Conservation (phyloP, 1,140 invertebrate genomes). For the Thaumatotibia leucotreta region DNA sequence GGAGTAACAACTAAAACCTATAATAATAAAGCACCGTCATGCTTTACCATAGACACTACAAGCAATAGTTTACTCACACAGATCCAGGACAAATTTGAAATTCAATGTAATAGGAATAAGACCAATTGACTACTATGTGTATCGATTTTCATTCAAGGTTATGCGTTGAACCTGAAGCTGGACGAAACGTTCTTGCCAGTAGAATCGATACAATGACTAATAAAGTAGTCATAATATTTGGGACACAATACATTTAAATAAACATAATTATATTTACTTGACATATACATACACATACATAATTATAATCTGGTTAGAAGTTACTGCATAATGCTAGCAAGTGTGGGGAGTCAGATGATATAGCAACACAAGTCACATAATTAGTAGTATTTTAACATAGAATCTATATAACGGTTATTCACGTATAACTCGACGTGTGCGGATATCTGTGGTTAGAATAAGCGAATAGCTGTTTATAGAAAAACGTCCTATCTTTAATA, state of each 20-base stretch:
- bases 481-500: constrained; percentile 42
- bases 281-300: neutral
- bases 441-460: constrained; percentile 46
- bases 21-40: constrained; percentile 60
- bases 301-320: neutral
- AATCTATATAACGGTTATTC: constrained; percentile 6
- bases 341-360: constrained; percentile 1
- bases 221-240: neutral
- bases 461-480: constrained; percentile 52
- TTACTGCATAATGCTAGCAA: neutral
- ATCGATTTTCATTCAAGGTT: neutral
- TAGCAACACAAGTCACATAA: constrained; percentile 12
- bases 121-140: neutral
- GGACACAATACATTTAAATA: neutral
- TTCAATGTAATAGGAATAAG: constrained; percentile 9
- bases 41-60: constrained; percentile 65
- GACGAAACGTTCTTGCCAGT: neutral
- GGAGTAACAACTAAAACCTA: constrained; percentile 45
- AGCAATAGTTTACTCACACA: constrained; percentile 68
- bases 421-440: constrained; percentile 5
- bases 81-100: constrained; percentile 46
- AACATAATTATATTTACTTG: neutral
- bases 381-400: constrained; percentile 14
- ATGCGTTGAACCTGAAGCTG: neutral
- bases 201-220: neutral